Base-by-base conservation (phyloP, 2,113 vertebrate species). In the Cricetomys ansorgei region DNA sequence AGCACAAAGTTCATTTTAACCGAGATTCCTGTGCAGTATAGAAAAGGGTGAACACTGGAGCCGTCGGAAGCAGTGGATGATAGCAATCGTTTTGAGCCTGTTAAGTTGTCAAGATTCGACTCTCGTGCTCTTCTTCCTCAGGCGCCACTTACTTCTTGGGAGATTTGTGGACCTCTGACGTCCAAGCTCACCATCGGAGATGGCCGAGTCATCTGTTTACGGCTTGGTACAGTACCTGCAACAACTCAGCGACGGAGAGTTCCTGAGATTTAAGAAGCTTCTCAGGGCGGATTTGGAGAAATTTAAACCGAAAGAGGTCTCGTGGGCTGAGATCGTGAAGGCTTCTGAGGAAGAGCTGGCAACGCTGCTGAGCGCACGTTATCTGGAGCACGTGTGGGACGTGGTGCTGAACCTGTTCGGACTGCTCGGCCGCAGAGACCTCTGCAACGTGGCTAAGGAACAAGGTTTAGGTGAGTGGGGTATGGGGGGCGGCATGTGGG, bases 201-300 rank as follows among this genome's bases (percentile, higher is more conserved):
- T 96, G 96, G 72, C 84, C 0, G 88, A 92, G 16, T 43, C 84
- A 37, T 43, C 95, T 5, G 70, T 53, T 5, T 75, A 89, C 19
- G 73, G 65, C 55, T 62, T 95, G 19, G 1, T 89, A 53, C 79
- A 31, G 50, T 97, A 86, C 59, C 83, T 97, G 37, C 29, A 86
- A 15, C 85, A 94, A 37, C 95, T 96, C 57, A 87, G 7, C 40
- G 67, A 69, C 16, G 88, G 92, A 21, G 94, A 92, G 88, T 96
- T 96, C 73, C 62, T 59, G 88, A 92, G 23, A 37, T 96, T 96
- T 64, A 97, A 97, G 77, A 65, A 83, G 27, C 80, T 94, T 31
- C 94, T 95, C 79, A 80, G n/a, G 8, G 9, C 81, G 64, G 91
- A 94, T 19, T 11, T n/a, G 64, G 7, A 15, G 65, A 67, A 86